phyloP scores from a whole-genome alignment of 64 coral and sea anemone genomes.

The Dendronephthya gigantea region DNA sequence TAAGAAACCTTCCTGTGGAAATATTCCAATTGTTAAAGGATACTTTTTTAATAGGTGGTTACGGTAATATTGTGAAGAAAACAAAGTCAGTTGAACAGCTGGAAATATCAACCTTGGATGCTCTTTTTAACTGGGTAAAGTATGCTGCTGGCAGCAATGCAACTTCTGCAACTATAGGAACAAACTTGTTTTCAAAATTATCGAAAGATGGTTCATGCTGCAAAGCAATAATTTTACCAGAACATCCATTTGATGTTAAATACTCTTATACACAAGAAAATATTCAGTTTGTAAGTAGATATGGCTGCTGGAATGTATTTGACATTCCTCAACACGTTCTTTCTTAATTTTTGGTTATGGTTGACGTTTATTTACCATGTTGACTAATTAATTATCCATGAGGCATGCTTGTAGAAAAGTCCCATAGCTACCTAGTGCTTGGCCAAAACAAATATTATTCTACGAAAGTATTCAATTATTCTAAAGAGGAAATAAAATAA shows the following conservation, averaged over 20 bases:
- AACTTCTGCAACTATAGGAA: neutral
- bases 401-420: neutral
- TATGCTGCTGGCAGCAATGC: neutral
- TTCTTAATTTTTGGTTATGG: neutral
- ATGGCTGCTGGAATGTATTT: constrained; percentile 12
- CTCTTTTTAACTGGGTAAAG: neutral
- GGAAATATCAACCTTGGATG: neutral
- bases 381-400: too few species aligned
- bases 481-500: too few species aligned
- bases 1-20: too few species aligned
- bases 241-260: neutral
- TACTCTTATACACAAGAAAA: neutral
- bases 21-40: neutral
- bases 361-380: neutral
- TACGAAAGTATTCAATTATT: too few species aligned
- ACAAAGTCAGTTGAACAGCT: neutral
- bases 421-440: neutral
- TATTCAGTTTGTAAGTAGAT: neutral
- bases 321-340: neutral
- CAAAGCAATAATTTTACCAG: neutral
- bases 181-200: neutral
- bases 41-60: neutral
- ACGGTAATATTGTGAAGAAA: neutral
- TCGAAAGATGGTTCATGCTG: neutral
- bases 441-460: too few species aligned